Conservation (phyloP, 2,113 vertebrate species). For the Erythrocercus mccallii region DNA sequence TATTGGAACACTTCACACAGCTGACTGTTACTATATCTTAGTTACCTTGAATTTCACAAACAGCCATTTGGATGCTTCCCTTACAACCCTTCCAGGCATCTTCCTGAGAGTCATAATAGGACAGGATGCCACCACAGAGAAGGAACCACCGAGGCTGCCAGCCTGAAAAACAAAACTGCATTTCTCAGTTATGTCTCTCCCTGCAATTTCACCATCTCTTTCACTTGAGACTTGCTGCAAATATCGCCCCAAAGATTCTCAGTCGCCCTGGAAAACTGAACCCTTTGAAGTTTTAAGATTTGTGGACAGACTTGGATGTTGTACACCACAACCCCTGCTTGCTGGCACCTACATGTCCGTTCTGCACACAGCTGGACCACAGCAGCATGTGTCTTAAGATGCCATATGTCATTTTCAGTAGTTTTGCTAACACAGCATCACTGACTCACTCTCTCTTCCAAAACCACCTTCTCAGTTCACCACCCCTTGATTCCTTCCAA, state of each 20-base stretch:
- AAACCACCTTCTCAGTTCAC: background rate
- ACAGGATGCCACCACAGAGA: conserved; percentile 90
- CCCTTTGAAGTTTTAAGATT: background rate
- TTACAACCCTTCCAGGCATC: conserved; percentile 98
- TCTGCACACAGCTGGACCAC: background rate
- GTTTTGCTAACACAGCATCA: background rate
- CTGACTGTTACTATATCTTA: background rate
- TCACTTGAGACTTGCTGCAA: background rate
- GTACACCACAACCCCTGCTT: background rate
- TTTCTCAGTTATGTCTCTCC: background rate
- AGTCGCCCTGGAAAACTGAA: background rate
- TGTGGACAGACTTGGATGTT: background rate
- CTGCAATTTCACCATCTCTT: background rate
- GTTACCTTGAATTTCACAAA: conserved; percentile 98
- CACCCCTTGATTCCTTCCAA: background rate
- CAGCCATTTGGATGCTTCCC: conserved; percentile 96
- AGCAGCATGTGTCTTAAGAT: background rate
- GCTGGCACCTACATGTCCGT: background rate
- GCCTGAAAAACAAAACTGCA: conserved; percentile 71
- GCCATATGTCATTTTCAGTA: background rate
- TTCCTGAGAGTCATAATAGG: conserved; percentile 96
- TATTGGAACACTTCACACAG: background rate
- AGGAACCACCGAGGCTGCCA: conserved; percentile 99
- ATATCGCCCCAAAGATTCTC: background rate
- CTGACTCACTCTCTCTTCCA: background rate